phyloP scores from a whole-genome alignment of 2,113 vertebrate species.

The Tonatia bakeri region DNA sequence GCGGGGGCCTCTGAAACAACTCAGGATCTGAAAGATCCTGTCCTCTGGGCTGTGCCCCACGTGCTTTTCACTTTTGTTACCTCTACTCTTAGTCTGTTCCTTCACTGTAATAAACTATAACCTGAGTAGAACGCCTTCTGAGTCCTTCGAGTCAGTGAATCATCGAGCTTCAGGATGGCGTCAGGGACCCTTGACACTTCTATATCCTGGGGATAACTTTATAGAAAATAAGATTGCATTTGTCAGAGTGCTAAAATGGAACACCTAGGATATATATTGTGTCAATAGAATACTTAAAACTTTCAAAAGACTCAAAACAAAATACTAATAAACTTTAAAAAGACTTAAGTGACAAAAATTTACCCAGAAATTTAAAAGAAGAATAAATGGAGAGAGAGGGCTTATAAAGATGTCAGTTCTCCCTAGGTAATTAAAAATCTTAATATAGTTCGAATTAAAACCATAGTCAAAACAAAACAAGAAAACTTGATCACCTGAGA shows the following conservation, averaged over 20 bases:
- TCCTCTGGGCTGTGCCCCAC: not conserved
- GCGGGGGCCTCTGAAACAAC: not conserved
- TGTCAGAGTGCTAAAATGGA: not conserved
- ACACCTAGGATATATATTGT: not conserved
- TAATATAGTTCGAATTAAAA: not conserved
- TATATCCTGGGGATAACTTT: not conserved
- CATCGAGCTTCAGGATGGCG: not conserved
- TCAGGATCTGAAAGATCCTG: not conserved
- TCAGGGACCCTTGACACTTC: not conserved
- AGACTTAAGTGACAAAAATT: not conserved
- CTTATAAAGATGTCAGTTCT: not conserved
- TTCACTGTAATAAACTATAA: not conserved
- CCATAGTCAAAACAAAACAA: not conserved
- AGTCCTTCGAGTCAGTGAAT: not conserved
- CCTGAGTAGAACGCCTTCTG: not conserved
- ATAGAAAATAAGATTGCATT: not conserved
- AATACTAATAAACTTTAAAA: not conserved
- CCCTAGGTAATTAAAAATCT: not conserved
- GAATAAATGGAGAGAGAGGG: not conserved
- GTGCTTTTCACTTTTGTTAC: not conserved
- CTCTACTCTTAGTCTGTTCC: not conserved
- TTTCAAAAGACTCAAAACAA: not conserved
- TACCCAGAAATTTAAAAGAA: not conserved
- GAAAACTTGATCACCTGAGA: not conserved
- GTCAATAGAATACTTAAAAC: not conserved